phyloP scores from a whole-genome alignment of 1,140 invertebrate species.

The Pentalonia nigronervosa region DNA sequence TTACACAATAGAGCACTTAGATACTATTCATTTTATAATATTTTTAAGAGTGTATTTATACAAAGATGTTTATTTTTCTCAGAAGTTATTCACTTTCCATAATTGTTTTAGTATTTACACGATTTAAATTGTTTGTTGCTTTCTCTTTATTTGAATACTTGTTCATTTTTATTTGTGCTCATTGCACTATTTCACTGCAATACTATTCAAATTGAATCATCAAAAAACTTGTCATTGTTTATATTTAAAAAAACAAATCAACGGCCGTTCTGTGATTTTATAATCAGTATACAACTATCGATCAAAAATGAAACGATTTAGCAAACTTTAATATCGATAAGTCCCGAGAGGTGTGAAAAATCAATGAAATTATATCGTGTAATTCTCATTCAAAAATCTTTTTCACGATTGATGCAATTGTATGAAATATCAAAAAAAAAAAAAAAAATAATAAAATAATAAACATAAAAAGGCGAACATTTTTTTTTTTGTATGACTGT shows the following conservation, averaged over 20 bases:
- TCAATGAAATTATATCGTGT: background rate
- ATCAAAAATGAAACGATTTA: background rate
- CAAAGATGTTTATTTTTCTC: conserved; percentile 10
- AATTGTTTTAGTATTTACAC: conserved; percentile 6
- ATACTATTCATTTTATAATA: conserved; percentile 13
- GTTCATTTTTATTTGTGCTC: background rate
- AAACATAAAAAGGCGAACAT: background rate
- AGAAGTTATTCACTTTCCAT: conserved; percentile 1
- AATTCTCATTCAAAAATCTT: background rate
- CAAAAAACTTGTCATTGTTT: background rate
- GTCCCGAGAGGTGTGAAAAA: too few species aligned
- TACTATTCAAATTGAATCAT: background rate
- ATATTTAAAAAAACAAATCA: background rate
- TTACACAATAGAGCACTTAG: conserved; percentile 9
- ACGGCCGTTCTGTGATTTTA: background rate
- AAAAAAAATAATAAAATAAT: too few species aligned
- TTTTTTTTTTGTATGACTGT: background rate
- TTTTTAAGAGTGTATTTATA: background rate
- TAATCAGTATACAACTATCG: background rate
- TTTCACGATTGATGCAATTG: background rate
- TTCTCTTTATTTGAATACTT: background rate
- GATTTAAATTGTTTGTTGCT: background rate
- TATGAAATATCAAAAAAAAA: too few species aligned
- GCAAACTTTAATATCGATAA: background rate
- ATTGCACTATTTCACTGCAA: background rate